These are phyloP conservation scores for Caenorhabditis sp. DNA, from an alignment of 2,888 invertebrate species.

Conservation along the genomic window DNA sequence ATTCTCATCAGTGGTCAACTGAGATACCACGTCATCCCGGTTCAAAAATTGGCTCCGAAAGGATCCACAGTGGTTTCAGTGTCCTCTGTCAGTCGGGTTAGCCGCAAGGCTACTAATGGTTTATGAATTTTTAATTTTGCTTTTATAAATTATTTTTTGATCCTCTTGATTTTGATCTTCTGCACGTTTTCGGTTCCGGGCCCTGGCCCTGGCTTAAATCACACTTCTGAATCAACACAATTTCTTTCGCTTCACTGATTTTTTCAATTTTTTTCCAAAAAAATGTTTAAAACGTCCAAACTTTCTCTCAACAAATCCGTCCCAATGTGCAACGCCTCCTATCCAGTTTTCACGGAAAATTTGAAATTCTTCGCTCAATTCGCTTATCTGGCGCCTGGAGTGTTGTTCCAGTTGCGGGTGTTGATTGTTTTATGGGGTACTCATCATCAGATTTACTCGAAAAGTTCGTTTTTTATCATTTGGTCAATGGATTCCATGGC, in stretches of 20 bases:
- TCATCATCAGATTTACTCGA: slow-evolving; percentile 1
- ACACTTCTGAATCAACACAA: background rate
- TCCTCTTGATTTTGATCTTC: background rate
- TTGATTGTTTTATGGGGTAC: slow-evolving; percentile 20
- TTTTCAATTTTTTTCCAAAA: background rate
- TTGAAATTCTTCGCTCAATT: slow-evolving; percentile 44
- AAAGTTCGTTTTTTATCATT: slow-evolving; percentile 44
- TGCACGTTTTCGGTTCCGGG: background rate
- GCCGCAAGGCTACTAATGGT: slow-evolving; percentile 1
- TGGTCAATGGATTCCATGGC: slow-evolving; percentile 33
- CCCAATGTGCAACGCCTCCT: slow-evolving; percentile 27
- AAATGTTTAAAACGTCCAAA: background rate
- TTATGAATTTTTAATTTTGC: background rate
- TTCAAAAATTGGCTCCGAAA: slow-evolving; percentile 3
- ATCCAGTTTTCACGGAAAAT: slow-evolving; percentile 21
- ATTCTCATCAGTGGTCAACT: slow-evolving; percentile 47
- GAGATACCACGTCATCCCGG: slow-evolving; percentile 38
- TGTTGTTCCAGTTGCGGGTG: slow-evolving; percentile 33
- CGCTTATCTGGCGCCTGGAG: slow-evolving; percentile 27
- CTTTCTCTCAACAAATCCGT: background rate
- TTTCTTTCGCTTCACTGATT: background rate
- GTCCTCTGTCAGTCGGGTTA: slow-evolving; percentile 1
- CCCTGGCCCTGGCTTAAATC: no score
- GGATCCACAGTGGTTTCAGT: slow-evolving; percentile 40
- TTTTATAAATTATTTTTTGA: background rate